phyloP scores from a whole-genome alignment of 2,888 invertebrate genomes.

The Petrophora chlorosata region DNA sequence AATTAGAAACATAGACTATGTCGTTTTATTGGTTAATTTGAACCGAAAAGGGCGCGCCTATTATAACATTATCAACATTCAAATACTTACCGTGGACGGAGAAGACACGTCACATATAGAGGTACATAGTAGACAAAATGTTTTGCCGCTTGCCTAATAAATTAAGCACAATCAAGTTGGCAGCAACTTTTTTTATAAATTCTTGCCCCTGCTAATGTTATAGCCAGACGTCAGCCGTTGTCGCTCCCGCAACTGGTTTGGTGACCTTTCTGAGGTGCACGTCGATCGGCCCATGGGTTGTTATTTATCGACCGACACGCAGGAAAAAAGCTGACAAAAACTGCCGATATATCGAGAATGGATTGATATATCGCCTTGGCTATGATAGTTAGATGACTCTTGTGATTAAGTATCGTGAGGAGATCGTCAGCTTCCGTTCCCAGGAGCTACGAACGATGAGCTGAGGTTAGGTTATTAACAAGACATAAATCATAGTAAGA shows the following conservation, averaged over 20 bases:
- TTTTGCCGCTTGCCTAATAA: no score
- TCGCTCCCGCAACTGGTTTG: slow-evolving; percentile 75
- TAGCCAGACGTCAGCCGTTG: slow-evolving; percentile 56
- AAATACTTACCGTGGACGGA: no score
- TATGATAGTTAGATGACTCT: neutral
- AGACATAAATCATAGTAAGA: no score
- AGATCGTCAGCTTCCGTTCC: neutral
- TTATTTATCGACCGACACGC: slow-evolving; percentile 35
- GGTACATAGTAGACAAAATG: no score
- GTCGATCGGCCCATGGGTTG: slow-evolving; percentile 51
- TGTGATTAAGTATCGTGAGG: neutral
- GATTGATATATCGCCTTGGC: slow-evolving; percentile 3
- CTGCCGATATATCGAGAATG: slow-evolving; percentile 2
- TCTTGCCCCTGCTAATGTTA: slow-evolving; percentile 25
- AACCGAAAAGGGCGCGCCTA: no score
- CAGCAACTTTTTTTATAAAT: slow-evolving; percentile 24
- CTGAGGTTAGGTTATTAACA: neutral
- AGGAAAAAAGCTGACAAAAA: slow-evolving; percentile 22
- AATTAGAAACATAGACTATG: no score
- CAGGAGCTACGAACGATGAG: neutral
- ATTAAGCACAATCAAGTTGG: slow-evolving; percentile 20
- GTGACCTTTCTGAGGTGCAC: slow-evolving; percentile 73
- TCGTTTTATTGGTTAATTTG: no score
- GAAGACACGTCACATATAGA: no score
- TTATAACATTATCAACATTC: no score